Evolutionary conservation across 2,888 invertebrate species (phyloP).

Genomic region (Agapostemon virescens): DNA sequence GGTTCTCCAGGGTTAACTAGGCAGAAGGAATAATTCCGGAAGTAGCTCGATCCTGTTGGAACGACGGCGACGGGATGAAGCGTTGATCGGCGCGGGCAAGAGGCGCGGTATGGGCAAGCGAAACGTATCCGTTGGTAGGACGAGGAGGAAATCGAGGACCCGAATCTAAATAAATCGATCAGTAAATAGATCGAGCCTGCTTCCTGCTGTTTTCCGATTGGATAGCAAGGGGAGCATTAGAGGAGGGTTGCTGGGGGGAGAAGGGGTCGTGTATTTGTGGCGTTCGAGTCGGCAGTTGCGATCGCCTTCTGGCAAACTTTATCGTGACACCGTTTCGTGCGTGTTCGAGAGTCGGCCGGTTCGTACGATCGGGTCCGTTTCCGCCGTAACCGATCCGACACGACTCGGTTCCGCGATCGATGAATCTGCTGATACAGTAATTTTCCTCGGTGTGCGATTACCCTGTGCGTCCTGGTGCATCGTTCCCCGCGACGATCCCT

Average conservation of each 20-base stretch:
- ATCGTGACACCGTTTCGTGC: constrained; percentile 78
- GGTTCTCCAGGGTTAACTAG: not conserved
- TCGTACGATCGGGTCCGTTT: constrained; percentile 42
- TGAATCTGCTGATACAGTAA: constrained; percentile 53
- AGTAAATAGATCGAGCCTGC: constrained; percentile 79
- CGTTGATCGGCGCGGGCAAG: not conserved
- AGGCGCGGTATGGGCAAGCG: constrained; percentile 5
- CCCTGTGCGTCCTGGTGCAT: constrained; percentile 49
- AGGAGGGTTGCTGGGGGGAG: constrained; percentile 42
- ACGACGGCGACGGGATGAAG: not conserved
- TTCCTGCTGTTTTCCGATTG: constrained; percentile 56
- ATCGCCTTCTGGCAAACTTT: constrained; percentile 77
- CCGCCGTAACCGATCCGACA: constrained; percentile 26
- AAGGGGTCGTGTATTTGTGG: constrained; percentile 69
- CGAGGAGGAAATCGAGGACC: constrained; percentile 72
- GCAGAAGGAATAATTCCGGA: not conserved
- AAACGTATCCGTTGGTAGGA: constrained; percentile 25
- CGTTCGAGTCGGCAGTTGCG: constrained; percentile 62
- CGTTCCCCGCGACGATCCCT: constrained; percentile 29
- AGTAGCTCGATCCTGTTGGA: not conserved
- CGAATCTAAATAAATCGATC: constrained; percentile 80
- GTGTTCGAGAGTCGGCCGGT: constrained; percentile 42
- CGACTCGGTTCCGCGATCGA: constrained; percentile 41
- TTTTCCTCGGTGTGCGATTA: constrained; percentile 27
- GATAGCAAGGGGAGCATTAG: constrained; percentile 36